Evolutionary conservation across 1,140 invertebrate genomes (phyloP), one percentile per base, ranked within the genome.

Genomic region (Drosophila baimaii): DNA sequence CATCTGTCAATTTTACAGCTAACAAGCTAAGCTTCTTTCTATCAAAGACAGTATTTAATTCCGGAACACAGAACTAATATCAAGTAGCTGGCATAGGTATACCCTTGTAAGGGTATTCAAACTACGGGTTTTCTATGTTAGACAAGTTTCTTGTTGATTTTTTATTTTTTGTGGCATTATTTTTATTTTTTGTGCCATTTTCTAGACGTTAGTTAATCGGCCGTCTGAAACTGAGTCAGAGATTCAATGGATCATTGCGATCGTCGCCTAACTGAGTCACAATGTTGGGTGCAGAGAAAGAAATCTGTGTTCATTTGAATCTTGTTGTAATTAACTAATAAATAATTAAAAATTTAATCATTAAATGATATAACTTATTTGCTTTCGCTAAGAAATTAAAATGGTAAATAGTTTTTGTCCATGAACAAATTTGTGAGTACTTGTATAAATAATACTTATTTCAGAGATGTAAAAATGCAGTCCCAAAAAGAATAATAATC

Each of bases 171-270:
- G 3, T 37, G 1, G 9, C 23, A 41, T n/a, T n/a, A n/a, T 56
- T 21, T 17, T 4, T 49, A 19, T 27, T 35, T 62, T 27, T 27
- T 43, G 39, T 73, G 19, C 35, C 15, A 33, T 66, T 69, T 69
- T 41, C 8, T 35, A 25, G 44, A 52, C 29, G 31, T 19, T 4
- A 29, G 25, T 10, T 13, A 29, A 51, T 51, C n/a, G 21, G 21
- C 27, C 29, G 29, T 52, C 19, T 21, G 39, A 23, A 70, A 54
- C 49, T 75, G 72, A 75, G 70, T 75, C 72, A 74, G 49, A 29
- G 58, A 64, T 62, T 29, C 41, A 37, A 19, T 10, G 33, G 39
- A 54, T 54, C 25, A 27, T n/a, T 47, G 27, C 21, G 23, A 31
- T 49, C 33, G 23, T 10, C 25, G 25, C 12, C 15, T 21, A 33